Evolutionary conservation across 2,797 vertebrate genomes (phyloP).

Genomic region (Liasis olivaceus): DNA sequence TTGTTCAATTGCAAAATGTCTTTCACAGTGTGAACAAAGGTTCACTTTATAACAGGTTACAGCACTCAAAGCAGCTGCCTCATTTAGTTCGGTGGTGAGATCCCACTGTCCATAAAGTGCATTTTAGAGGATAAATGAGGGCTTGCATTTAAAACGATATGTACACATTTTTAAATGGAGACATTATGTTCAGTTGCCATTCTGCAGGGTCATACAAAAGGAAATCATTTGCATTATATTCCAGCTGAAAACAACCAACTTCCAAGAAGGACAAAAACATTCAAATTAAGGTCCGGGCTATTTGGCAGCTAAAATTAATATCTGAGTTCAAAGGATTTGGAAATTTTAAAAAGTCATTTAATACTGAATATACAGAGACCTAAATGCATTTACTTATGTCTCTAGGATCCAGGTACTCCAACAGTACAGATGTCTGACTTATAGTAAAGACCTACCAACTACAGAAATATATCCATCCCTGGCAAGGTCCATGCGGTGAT

Average conservation of each 20-base stretch:
- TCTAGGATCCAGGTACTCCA: background rate
- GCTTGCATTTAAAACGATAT: constrained; percentile 2
- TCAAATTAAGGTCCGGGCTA: background rate
- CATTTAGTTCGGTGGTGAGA: background rate
- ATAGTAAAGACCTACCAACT: background rate
- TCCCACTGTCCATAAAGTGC: constrained; percentile 17
- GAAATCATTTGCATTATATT: background rate
- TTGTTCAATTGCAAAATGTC: constrained; percentile 26
- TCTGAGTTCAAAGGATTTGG: background rate
- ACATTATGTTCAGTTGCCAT: background rate
- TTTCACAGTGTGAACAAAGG: constrained; percentile 31
- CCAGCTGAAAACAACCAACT: background rate
- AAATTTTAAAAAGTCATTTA: background rate
- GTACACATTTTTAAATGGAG: background rate
- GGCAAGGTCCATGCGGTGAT: background rate
- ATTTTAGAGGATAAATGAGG: constrained; percentile 10
- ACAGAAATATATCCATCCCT: background rate
- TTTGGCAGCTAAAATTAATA: background rate
- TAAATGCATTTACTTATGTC: background rate
- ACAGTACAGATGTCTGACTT: background rate
- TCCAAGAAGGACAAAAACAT: background rate
- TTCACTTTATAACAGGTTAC: constrained; percentile 41
- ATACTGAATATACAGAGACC: background rate
- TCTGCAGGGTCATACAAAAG: background rate
- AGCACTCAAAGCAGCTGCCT: constrained; percentile 38